Evolutionary conservation across 2,797 vertebrate genomes (phyloP).

Genomic region (Tympanoctomys barrerae): DNA sequence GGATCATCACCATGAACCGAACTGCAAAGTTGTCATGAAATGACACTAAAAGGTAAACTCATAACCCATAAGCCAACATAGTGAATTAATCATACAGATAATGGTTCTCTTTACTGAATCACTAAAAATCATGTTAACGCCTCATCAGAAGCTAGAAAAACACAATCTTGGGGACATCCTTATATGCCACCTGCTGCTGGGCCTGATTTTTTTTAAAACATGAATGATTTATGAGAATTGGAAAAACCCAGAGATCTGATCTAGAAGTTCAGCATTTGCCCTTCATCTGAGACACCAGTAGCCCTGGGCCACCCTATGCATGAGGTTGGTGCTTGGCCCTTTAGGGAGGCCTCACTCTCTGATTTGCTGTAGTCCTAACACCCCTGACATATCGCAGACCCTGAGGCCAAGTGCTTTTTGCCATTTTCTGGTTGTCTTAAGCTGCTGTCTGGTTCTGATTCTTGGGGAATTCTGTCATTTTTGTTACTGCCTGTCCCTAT

Average conservation of each 20-base stretch:
- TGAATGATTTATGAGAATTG: background rate
- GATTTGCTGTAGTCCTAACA: background rate
- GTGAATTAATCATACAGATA: slow-evolving; percentile 84
- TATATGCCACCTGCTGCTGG: background rate
- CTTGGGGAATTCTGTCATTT: background rate
- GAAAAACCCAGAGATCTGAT: background rate
- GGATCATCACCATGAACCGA: slow-evolving; percentile 89
- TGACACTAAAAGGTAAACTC: slow-evolving; percentile 81
- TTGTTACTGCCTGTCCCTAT: background rate
- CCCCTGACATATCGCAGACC: background rate
- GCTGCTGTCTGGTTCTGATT: background rate
- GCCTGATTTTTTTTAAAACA: background rate
- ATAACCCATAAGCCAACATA: slow-evolving; percentile 82
- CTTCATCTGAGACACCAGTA: background rate
- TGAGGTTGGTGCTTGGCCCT: background rate
- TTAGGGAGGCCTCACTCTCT: too few species aligned
- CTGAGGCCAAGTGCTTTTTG: background rate
- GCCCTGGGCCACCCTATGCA: fast-evolving
- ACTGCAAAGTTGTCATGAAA: slow-evolving; percentile 89
- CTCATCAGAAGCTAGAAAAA: slow-evolving; percentile 71
- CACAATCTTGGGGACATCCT: slow-evolving; percentile 67
- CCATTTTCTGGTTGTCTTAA: background rate
- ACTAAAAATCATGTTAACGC: slow-evolving; percentile 68
- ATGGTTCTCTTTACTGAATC: slow-evolving; percentile 69
- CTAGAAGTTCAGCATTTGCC: background rate